Percentiles rank a stretch among this genome's conserved stretches.
Conservation (phyloP, 1,140 invertebrate genomes). For the Drosophila lacteicornis region DNA sequence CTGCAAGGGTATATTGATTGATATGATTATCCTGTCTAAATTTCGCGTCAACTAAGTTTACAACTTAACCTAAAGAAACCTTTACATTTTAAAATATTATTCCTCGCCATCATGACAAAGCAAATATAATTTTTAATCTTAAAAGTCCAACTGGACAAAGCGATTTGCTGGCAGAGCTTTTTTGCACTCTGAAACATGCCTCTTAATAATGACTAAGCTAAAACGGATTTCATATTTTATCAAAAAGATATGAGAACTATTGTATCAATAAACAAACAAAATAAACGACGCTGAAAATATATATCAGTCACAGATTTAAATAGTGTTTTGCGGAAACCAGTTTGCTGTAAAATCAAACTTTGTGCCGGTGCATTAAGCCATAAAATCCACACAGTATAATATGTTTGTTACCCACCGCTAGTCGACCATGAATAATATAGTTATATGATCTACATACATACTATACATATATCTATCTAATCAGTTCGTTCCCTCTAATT, state of each 20-base stretch:
- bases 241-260: background rate
- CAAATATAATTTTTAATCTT: background rate
- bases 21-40: background rate
- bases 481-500: conserved; percentile 9
- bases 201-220: background rate
- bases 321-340: background rate
- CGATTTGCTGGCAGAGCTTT: background rate
- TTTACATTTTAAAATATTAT: background rate
- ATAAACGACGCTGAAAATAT: background rate
- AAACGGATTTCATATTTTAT: background rate
- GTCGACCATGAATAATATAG: background rate
- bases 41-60: background rate
- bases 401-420: background rate
- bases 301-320: background rate
- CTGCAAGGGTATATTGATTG: too few species aligned
- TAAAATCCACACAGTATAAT: background rate
- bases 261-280: background rate
- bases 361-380: background rate
- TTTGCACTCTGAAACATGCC: background rate
- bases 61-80: too few species aligned
- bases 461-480: conserved; percentile 20
- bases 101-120: background rate
- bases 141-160: background rate
- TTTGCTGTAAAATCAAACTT: background rate
- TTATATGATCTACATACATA: background rate